phyloP scores from a whole-genome alignment of 1,140 invertebrate species.

The Bombus balteatus region DNA sequence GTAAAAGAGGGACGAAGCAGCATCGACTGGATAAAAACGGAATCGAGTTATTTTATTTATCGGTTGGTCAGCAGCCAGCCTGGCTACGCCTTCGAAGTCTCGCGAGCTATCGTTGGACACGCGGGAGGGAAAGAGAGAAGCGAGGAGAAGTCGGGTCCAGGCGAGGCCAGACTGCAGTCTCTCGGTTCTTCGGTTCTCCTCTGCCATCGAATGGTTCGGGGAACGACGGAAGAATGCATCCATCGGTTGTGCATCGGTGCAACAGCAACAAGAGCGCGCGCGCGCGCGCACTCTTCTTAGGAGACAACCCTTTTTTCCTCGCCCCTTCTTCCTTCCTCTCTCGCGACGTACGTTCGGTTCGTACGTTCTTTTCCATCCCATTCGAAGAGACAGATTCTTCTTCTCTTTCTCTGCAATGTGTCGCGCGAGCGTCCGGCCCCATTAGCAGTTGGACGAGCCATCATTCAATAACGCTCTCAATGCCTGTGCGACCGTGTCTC shows the following conservation, averaged over 20 bases:
- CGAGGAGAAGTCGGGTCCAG: conserved; percentile 5
- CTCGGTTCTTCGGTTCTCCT: conserved; percentile 35
- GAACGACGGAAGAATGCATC: conserved; percentile 61
- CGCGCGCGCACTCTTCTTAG: conserved; percentile 72
- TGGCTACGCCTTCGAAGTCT: conserved; percentile 53
- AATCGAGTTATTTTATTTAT: conserved; percentile 77
- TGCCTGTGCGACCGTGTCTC: conserved; percentile 71
- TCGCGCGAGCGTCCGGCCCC: conserved; percentile 79
- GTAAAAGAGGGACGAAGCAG: background rate
- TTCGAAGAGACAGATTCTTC: background rate
- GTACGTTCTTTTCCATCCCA: background rate
- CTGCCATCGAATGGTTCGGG: conserved; percentile 43
- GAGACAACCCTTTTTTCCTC: conserved; percentile 56
- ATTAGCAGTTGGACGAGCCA: conserved; percentile 81
- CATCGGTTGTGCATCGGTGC: conserved; percentile 48
- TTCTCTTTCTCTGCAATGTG: conserved; percentile 50
- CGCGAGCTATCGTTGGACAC: conserved; percentile 24
- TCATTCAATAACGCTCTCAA: conserved; percentile 82
- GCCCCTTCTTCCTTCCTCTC: background rate
- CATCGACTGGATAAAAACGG: conserved; percentile 68
- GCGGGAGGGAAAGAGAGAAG: conserved; percentile 6
- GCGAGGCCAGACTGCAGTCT: conserved; percentile 46
- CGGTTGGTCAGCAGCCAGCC: conserved; percentile 68
- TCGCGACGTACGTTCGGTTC: background rate
- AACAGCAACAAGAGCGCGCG: conserved; percentile 25